phyloP scores from a whole-genome alignment of 1,140 invertebrate species.

The Lamellibrachia luymesi region DNA sequence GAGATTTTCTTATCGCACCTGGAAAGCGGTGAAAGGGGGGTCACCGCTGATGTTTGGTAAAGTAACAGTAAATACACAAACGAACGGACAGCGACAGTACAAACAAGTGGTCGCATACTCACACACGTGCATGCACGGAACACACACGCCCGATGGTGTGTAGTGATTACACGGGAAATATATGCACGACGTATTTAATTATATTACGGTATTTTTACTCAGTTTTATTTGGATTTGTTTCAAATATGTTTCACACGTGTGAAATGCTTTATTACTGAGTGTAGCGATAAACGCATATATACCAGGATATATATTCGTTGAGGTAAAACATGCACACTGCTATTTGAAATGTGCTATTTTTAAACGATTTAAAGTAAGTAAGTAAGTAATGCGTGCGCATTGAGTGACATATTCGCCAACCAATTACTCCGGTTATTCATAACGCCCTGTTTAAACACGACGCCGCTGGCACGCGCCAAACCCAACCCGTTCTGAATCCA shows the following conservation, averaged over 20 bases:
- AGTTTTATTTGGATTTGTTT: neutral
- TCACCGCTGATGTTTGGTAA: neutral
- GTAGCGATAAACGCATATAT: neutral
- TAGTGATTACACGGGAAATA: neutral
- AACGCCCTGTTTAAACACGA: neutral
- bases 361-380: neutral
- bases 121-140: too few species aligned
- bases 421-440: neutral
- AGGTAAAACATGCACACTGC: neutral
- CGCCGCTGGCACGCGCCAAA: neutral
- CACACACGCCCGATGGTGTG: neutral
- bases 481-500: too few species aligned
- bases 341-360: neutral
- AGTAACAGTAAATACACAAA: neutral
- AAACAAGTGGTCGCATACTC: too few species aligned
- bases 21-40: neutral
- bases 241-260: neutral
- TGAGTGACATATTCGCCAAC: neutral
- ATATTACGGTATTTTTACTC: neutral
- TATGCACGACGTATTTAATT: neutral
- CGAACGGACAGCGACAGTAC: neutral
- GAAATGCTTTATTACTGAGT: neutral
- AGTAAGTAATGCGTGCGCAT: neutral
- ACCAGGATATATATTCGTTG: neutral
- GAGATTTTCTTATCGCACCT: neutral